Conservation (phyloP, 2,888 invertebrate genomes). For the Branchipolynoe longqiensis region DNA sequence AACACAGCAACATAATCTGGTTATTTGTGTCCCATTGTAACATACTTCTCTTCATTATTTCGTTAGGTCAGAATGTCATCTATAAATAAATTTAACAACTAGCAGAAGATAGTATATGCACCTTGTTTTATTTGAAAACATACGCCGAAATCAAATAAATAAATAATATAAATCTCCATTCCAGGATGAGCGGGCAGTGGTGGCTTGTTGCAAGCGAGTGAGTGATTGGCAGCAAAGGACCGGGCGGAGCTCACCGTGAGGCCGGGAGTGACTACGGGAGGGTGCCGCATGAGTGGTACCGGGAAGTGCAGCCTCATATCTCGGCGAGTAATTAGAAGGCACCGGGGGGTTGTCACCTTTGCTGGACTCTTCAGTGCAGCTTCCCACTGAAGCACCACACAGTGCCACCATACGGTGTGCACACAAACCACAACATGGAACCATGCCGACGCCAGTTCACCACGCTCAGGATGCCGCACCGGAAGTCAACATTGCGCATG, state of each 20-base stretch:
- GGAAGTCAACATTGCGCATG: background rate
- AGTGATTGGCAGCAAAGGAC: too few relatives aligned
- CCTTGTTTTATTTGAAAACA: too few relatives aligned
- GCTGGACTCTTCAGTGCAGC: background rate
- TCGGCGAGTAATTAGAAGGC: background rate
- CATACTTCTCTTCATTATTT: too few relatives aligned
- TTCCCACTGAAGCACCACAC: background rate
- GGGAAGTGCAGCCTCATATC: background rate
- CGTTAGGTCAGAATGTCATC: too few relatives aligned
- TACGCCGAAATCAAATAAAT: too few relatives aligned
- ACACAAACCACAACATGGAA: background rate
- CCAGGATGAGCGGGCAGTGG: background rate
- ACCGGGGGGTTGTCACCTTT: background rate
- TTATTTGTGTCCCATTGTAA: too few relatives aligned
- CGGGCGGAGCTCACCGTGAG: background rate
- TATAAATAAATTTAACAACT: too few relatives aligned
- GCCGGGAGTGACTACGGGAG: background rate
- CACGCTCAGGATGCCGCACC: background rate
- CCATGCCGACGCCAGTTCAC: background rate
- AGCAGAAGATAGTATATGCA: too few relatives aligned
- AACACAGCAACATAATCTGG: too few relatives aligned
- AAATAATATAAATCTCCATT: background rate
- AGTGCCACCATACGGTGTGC: background rate
- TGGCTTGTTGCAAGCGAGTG: background rate
- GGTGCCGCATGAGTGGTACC: conserved; percentile 1